Percentiles rank a stretch among this genome's conserved stretches.
Evolutionary conservation across 2,797 vertebrate species (phyloP).

Genomic region (Micropoecilia bifurca): DNA sequence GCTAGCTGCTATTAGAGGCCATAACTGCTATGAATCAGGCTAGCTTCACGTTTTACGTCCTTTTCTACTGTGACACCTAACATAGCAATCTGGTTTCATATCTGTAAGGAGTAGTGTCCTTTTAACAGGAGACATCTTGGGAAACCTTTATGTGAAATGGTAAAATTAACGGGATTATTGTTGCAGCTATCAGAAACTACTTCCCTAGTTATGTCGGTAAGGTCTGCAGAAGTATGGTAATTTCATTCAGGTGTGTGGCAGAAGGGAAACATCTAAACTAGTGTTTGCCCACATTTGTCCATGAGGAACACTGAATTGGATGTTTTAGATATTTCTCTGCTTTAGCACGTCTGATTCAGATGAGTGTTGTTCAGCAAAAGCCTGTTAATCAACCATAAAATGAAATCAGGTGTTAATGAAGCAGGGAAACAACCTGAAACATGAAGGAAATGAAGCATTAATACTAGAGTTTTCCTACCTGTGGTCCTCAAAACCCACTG

Average conservation of each 20-base stretch:
- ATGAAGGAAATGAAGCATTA: not conserved
- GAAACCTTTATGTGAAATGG: not conserved
- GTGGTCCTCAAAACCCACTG: not conserved
- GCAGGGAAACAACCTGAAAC: not conserved
- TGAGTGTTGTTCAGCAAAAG: not conserved
- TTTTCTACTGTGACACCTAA: not conserved
- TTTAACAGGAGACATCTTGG: not conserved
- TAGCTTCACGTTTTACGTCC: not conserved
- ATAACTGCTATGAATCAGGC: constrained; percentile 17
- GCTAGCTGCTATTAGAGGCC: constrained; percentile 30
- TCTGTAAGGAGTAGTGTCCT: too few species aligned
- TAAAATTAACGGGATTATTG: not conserved
- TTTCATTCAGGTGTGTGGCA: not conserved
- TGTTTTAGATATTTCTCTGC: not conserved
- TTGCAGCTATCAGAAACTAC: not conserved
- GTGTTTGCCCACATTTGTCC: not conserved
- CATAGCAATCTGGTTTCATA: not conserved
- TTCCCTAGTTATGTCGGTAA: not conserved
- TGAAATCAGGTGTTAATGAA: not conserved
- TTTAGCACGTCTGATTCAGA: not conserved
- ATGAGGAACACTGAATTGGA: not conserved
- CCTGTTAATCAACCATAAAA: not conserved
- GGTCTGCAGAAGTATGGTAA: not conserved
- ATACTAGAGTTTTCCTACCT: not conserved
- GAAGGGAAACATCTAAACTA: not conserved